Conservation (phyloP, 2,888 invertebrate genomes). For the Stegophylla sp. region DNA sequence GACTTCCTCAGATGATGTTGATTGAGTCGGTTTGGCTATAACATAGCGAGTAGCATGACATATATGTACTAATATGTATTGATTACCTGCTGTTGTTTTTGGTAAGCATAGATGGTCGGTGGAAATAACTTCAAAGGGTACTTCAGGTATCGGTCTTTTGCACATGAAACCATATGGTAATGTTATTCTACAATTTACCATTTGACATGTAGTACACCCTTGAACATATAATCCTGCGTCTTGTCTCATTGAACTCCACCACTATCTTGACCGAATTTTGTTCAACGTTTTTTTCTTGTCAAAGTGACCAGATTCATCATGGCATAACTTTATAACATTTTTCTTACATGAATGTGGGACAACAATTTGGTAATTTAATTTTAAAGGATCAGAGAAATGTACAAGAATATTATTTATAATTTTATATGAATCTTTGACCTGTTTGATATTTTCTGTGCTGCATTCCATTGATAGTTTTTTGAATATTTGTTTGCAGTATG, state of each 20-base stretch:
- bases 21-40: conserved; percentile 17
- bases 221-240: neutral
- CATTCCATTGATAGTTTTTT: neutral
- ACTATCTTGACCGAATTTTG: neutral
- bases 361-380: neutral
- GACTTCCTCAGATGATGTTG: neutral
- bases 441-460: neutral
- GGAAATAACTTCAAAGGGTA: conserved; percentile 24
- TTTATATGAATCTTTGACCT: neutral
- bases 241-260: neutral
- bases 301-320: conserved; percentile 9
- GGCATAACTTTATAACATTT: neutral
- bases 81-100: conserved; percentile 13
- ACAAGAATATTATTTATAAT: neutral
- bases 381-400: neutral
- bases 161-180: neutral
- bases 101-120: conserved; percentile 17
- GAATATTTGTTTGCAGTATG: neutral
- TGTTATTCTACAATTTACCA: neutral
- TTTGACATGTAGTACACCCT: neutral
- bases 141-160: neutral
- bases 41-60: conserved; percentile 23
- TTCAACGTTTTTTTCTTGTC: neutral
- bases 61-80: conserved; percentile 12
- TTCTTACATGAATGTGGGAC: neutral